Percentiles rank a stretch among this genome's conserved stretches.
These are phyloP conservation scores for Passer montanus DNA, from an alignment of 2,113 vertebrate genomes.

Conservation along the genomic window DNA sequence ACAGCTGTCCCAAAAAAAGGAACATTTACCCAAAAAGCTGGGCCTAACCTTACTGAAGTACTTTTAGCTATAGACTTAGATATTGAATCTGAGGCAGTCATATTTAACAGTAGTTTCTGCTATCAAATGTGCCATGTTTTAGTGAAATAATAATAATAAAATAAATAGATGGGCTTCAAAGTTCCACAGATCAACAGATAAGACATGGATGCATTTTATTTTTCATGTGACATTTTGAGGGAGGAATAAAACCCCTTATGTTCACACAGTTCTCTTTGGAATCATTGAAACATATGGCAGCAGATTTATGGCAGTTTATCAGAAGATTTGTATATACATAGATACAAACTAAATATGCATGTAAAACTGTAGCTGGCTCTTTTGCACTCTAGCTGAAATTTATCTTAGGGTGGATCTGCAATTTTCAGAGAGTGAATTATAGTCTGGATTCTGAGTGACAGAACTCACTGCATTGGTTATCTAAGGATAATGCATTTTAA, in stretches of 20 bases:
- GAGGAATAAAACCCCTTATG: slow-evolving; percentile 39
- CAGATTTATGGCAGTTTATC: slow-evolving; percentile 56
- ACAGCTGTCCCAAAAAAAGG: not conserved
- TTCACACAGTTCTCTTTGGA: slow-evolving; percentile 10
- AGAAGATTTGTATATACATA: slow-evolving; percentile 46
- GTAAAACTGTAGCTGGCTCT: not conserved
- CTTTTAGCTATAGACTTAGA: not conserved
- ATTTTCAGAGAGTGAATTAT: slow-evolving; percentile 10
- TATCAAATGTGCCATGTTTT: not conserved
- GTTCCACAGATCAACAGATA: not conserved
- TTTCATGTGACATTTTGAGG: slow-evolving; percentile 35
- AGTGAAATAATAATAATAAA: slow-evolving; percentile 29
- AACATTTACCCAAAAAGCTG: not conserved
- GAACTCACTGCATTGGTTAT: not conserved
- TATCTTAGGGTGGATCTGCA: not conserved
- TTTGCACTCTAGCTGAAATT: not conserved
- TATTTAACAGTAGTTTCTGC: not conserved
- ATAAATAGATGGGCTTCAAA: not conserved
- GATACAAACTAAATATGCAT: slow-evolving; percentile 37
- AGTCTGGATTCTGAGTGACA: not conserved
- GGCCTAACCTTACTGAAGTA: not conserved
- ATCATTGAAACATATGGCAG: slow-evolving; percentile 47
- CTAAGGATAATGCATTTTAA: not conserved
- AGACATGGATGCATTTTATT: not conserved
- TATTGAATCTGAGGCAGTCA: not conserved